Base-by-base conservation (phyloP, 2,113 vertebrate species). In the Riparia riparia region DNA sequence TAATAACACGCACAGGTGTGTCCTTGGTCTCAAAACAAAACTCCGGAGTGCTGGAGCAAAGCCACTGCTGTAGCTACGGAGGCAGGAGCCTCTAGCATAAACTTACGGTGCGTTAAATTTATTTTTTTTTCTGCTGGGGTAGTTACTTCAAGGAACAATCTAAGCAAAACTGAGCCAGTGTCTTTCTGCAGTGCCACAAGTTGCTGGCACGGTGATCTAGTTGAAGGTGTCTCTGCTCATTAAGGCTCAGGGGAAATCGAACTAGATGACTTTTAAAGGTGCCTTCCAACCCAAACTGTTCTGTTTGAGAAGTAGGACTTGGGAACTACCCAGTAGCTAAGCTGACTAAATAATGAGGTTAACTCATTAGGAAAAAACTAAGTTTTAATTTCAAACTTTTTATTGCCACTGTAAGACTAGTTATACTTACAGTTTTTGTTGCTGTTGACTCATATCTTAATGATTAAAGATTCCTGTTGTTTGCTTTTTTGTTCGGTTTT, bases 11-110 rank as follows among this genome's bases (percentile, higher is more conserved):
- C 21, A 4, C 16, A 7, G 14, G 3, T 10, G 57, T 20, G 39
- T 7, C 47, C 2, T 0, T 2, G 16, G 22, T 7, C 34, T 45
- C 15, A 14, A 5, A 32, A 14, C 1, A 1, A 17, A 15, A 3
- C 6, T 7, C 21, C 8, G n/a, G 49, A n/a, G 39, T 53, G 39
- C 9, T 21, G 66, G 24, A 7, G 3, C 49, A 10, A 57, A 68
- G 42, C 28, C 17, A 0, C 31, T 51, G 29, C 80, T 47, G 0
- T 3, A 29, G 49, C 24, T 18, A 0, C 0, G 1, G 26, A 18
- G 10, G 29, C 50, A 18, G n/a, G 13, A 79, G 12, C 12, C 19
- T n/a, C 17, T 18, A 1, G 16, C 1, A 18, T 47, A 16, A 51
- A 57, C 1, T 9, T 44, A 4, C 4, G 2, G 4, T 6, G 29